Conservation (phyloP, 1,140 invertebrate genomes). For the Nylanderia fulva region DNA sequence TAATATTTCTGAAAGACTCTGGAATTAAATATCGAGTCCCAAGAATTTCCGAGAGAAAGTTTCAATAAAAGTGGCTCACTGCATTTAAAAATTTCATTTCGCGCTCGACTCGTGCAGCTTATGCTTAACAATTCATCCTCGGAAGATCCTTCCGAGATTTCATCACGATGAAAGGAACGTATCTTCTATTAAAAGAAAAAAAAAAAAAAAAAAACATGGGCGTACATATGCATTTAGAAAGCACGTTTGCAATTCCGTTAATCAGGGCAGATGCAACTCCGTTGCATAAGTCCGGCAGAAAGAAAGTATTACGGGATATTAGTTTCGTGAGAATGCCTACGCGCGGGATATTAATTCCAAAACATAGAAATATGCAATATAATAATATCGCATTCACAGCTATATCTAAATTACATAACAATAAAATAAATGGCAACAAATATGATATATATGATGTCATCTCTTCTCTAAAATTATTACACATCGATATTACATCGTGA, state of each 20-base stretch:
- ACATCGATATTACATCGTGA: too few relatives aligned
- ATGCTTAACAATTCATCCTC: not conserved
- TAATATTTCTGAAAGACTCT: not conserved
- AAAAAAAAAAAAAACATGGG: conserved; percentile 25
- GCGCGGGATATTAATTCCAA: not conserved
- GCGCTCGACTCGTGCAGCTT: not conserved
- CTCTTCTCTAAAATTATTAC: too few relatives aligned
- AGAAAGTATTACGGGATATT: conserved; percentile 60
- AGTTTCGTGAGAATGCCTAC: conserved; percentile 41
- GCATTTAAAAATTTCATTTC: conserved; percentile 23
- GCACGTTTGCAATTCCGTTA: conserved; percentile 26
- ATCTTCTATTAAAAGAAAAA: conserved; percentile 2
- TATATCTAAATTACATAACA: too few relatives aligned
- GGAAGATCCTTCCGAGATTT: not conserved
- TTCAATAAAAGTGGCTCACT: not conserved
- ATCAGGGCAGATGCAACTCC: conserved; percentile 59
- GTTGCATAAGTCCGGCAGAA: conserved; percentile 57
- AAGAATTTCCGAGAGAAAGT: conserved; percentile 23
- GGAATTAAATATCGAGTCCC: conserved; percentile 1
- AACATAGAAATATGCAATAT: too few relatives aligned
- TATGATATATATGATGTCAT: too few relatives aligned
- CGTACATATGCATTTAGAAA: conserved; percentile 62
- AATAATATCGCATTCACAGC: not conserved
- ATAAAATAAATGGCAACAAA: too few relatives aligned
- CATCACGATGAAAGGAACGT: not conserved